Percentiles rank a stretch among this genome's conserved stretches.
Conservation (phyloP, 2,888 invertebrate species). For the Tachina grossa region DNA sequence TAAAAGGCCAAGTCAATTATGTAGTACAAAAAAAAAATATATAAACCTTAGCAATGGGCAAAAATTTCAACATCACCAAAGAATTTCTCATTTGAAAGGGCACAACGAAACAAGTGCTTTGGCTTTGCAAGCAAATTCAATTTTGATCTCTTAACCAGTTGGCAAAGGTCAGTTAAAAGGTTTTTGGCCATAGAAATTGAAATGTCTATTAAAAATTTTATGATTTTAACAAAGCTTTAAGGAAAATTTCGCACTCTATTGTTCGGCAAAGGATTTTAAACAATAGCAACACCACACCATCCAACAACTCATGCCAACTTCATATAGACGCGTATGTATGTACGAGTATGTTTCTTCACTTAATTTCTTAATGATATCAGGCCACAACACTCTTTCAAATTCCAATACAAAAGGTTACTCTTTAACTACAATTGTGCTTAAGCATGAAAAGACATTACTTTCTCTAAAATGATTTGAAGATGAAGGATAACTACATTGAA, state of each 20-base stretch:
- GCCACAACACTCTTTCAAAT: slow-evolving; percentile 34
- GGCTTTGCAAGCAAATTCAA: slow-evolving; percentile 3
- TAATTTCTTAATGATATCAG: slow-evolving; percentile 46
- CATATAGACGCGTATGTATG: no score
- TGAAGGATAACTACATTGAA: slow-evolving; percentile 38
- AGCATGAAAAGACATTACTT: not conserved
- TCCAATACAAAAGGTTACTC: slow-evolving; percentile 53
- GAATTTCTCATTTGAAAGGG: slow-evolving; percentile 6
- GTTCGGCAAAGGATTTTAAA: slow-evolving; percentile 45
- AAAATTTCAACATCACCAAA: slow-evolving; percentile 5
- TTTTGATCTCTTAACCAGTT: not conserved
- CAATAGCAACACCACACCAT: slow-evolving; percentile 10
- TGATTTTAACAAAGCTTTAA: slow-evolving; percentile 58
- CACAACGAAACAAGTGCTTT: slow-evolving; percentile 8
- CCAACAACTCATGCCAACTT: not conserved
- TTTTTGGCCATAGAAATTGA: slow-evolving; percentile 24
- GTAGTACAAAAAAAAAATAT: slow-evolving; percentile 70
- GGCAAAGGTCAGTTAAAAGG: slow-evolving; percentile 52
- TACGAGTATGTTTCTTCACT: not conserved
- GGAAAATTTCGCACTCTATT: slow-evolving; percentile 72
- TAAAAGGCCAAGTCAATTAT: slow-evolving; percentile 77
- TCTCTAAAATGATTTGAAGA: slow-evolving; percentile 38
- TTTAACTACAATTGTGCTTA: slow-evolving; percentile 8
- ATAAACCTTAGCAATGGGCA: not conserved
- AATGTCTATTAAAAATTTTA: slow-evolving; percentile 56